These are phyloP conservation scores for Panulirus ornatus DNA, from an alignment of 1,140 invertebrate species.

Conservation along the genomic window DNA sequence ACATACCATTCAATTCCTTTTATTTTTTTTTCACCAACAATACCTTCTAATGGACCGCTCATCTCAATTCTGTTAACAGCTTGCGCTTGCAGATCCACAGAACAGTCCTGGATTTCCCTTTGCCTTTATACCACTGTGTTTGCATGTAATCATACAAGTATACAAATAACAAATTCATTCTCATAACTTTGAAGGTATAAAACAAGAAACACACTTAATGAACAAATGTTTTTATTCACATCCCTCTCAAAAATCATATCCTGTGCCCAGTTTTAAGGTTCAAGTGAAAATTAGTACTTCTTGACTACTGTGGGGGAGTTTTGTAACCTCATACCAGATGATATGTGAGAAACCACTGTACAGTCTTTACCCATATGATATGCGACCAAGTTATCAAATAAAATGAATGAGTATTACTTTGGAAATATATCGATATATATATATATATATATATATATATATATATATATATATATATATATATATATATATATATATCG, in stretches of 20 bases:
- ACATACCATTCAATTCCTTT: too few species aligned
- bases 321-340: slow-evolving; percentile 26
- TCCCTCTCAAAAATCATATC: slow-evolving; percentile 55
- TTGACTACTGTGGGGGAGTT: slow-evolving; percentile 22
- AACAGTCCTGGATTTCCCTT: too few species aligned
- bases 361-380: slow-evolving; percentile 38
- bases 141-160: background rate
- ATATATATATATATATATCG: slow-evolving; percentile 23
- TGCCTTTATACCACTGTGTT: too few species aligned
- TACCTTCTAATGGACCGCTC: too few species aligned
- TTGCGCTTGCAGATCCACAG: too few species aligned
- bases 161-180: background rate
- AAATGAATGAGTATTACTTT: background rate
- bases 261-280: slow-evolving; percentile 48
- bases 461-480: background rate
- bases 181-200: background rate
- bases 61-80: too few species aligned
- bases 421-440: slow-evolving; percentile 14
- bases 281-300: slow-evolving; percentile 18
- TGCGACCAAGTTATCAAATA: slow-evolving; percentile 40
- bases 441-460: background rate
- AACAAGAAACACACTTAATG: slow-evolving; percentile 23
- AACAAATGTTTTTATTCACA: slow-evolving; percentile 56
- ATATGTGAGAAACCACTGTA: slow-evolving; percentile 51
- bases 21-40: too few species aligned